Evolutionary conservation across 2,113 vertebrate species (phyloP), one percentile per base, ranked within the genome.

Genomic region (Notarius quadriscutis): DNA sequence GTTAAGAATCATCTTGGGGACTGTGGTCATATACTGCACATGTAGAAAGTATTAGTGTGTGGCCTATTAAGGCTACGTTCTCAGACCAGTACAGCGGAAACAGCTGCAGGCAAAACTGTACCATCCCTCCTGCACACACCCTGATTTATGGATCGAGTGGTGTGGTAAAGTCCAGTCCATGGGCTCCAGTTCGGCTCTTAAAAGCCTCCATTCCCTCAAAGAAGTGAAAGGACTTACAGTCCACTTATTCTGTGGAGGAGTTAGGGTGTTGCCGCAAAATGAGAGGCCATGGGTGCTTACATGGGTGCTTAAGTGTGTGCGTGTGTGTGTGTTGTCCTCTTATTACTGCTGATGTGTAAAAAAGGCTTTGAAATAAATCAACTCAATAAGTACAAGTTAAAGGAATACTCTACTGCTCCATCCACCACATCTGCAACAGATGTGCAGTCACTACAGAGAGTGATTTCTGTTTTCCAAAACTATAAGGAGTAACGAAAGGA

Each of bases 41-140:
- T 58, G 41, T 12, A 71, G 65, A 84, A 71, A 62, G 67, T 65
- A 58, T 25, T 60, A 62, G 67, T 87, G 79, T 87, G 86, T 83
- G 81, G 69, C 71, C 71, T 62, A 58, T 57, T 87, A 78, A 53
- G 18, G 5, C 25, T 78, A 8, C 12, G 27, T 53, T 83, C 75
- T 86, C 50, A 18, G 72, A 11, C 58, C 58, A 78, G 12, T 53
- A 5, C 50, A 78, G 71, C 41, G 48, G 81, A 83, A 83, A 87
- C 86, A 87, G 86, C 86, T 87, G 86, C 71, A 65, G 4, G 72
- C 81, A 53, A 30, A 75, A 87, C 11, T 80, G 30, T 67, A 57
- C 48, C 86, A 65, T 67, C 71, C 50, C 58, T 78, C 50, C 71
- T 87, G 58, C 41, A 67, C 86, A 87, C 86, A 83, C 86, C 86